Evolutionary conservation across 2,888 invertebrate genomes (phyloP), one percentile per base, ranked within the genome.

Genomic region (Camponotus fellah): DNA sequence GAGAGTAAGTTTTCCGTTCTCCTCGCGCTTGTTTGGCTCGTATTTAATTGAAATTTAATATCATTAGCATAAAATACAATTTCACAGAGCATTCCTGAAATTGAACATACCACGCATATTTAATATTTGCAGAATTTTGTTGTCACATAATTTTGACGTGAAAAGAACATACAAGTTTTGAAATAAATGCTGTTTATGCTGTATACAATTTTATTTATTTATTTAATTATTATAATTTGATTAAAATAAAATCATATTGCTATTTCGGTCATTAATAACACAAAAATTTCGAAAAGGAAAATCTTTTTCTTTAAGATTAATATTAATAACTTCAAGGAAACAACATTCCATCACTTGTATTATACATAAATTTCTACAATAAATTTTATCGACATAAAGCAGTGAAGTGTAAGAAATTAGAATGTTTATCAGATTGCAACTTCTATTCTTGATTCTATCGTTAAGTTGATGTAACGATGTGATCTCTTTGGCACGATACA

Each of bases 371-470:
- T 43, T 8, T 75, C 14, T 75, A 46, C 21, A 32, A 46, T 64
- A 49, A 75, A 75, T 49, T 49, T 49, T 21, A 75, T 34, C 46
- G 49, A 12, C 14, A 32, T 60, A 32, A 43, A 74, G 17, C 32
- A 14, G 26, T 26, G 26, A 26, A 2, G 34, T 10, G 9, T 64
- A n/a, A 21, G 46, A 64, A 49, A 14, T 21, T 34, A 53, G 37
- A 37, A 76, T 69, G 40, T 68, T 46, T 37, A 76, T 49, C 17
- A 76, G 64, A 77, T 86, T 75, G 71, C 58, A 65, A 37, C 58
- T 69, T 77, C 8, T 43, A 65, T 75, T 14, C 43, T 53, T 65
- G 56, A 69, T 72, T 53, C 71, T 56, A 56, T 72, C 79, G 56
- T 65, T 77, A 49, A 69, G 56, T 26, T 60, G 64, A 56, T 64